Conservation (phyloP, 1,140 invertebrate species). For the Drosophila ananassae region DNA sequence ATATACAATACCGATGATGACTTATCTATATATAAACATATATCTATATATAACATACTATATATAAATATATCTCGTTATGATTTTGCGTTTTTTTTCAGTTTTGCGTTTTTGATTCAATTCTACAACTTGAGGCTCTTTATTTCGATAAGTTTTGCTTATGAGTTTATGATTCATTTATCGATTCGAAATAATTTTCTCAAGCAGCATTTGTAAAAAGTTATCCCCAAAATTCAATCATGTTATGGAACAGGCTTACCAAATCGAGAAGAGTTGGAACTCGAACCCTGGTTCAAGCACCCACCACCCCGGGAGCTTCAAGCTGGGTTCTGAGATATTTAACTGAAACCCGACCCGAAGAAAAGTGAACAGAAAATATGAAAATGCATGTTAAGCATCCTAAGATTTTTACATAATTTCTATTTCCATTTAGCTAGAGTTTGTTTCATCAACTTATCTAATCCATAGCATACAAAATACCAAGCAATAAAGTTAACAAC, state of each 20-base stretch:
- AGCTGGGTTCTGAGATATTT: constrained; percentile 4
- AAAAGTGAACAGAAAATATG: background rate
- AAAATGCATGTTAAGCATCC: constrained; percentile 55
- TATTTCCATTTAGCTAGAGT: constrained; percentile 57
- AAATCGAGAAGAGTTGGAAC: constrained; percentile 1
- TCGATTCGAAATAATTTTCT: constrained; percentile 46
- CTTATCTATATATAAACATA: constrained; percentile 41
- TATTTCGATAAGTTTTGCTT: constrained; percentile 40
- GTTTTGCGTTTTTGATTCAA: constrained; percentile 10
- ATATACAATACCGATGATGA: constrained; percentile 49
- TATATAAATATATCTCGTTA: constrained; percentile 48
- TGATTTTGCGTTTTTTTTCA: constrained; percentile 47
- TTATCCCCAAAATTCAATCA: constrained; percentile 36
- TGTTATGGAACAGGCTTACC: constrained; percentile 24
- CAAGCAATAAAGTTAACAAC: constrained; percentile 45
- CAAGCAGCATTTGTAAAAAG: constrained; percentile 46
- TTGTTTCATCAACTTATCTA: constrained; percentile 53
- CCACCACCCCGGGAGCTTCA: constrained; percentile 10
- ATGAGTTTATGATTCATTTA: constrained; percentile 13
- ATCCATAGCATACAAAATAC: constrained; percentile 45
- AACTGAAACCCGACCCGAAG: too few species aligned
- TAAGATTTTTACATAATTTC: constrained; percentile 53
- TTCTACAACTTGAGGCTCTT: constrained; percentile 41
- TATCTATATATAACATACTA: constrained; percentile 44
- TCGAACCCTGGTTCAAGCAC: constrained; percentile 26